These are phyloP conservation scores for Copsychus sechellarum DNA, from an alignment of 2,113 vertebrate genomes.

Conservation along the genomic window DNA sequence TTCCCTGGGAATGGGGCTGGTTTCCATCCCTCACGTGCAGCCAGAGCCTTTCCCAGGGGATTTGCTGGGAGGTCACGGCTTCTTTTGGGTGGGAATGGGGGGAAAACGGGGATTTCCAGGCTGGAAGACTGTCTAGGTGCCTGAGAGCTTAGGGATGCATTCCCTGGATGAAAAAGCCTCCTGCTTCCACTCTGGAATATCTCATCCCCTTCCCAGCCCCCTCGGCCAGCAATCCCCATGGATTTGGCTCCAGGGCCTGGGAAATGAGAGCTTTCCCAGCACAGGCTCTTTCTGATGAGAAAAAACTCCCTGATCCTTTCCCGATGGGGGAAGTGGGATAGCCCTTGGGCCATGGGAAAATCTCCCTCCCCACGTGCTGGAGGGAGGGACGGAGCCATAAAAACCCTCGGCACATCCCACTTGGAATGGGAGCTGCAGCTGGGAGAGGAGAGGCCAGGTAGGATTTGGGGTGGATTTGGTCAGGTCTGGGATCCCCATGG, in stretches of 20 bases:
- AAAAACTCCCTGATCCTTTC: not conserved
- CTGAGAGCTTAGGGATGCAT: not conserved
- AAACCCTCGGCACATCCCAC: not conserved
- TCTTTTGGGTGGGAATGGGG: not conserved
- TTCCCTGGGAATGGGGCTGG: not conserved
- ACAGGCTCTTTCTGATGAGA: not conserved
- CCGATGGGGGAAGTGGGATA: not conserved
- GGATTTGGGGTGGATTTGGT: not conserved
- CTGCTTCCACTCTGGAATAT: accelerated
- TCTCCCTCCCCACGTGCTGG: not conserved
- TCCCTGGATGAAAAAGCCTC: not conserved
- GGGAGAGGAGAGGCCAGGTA: not conserved
- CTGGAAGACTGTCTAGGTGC: not conserved
- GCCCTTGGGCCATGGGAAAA: conserved; percentile 24
- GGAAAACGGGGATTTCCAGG: accelerated
- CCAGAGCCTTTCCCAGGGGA: not conserved
- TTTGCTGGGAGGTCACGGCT: accelerated
- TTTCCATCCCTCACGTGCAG: not conserved
- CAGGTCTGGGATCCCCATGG: not conserved
- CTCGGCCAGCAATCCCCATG: not conserved
- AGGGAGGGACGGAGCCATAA: not conserved
- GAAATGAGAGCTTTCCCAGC: not conserved
- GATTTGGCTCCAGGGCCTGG: conserved; percentile 16
- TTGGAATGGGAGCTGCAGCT: accelerated
- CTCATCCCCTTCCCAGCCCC: not conserved